A percentile compares a stretch with the other conserved stretches of the same genome.
Conservation (phyloP, 2,113 vertebrate species). For the Epinephelus cyanopodus region DNA sequence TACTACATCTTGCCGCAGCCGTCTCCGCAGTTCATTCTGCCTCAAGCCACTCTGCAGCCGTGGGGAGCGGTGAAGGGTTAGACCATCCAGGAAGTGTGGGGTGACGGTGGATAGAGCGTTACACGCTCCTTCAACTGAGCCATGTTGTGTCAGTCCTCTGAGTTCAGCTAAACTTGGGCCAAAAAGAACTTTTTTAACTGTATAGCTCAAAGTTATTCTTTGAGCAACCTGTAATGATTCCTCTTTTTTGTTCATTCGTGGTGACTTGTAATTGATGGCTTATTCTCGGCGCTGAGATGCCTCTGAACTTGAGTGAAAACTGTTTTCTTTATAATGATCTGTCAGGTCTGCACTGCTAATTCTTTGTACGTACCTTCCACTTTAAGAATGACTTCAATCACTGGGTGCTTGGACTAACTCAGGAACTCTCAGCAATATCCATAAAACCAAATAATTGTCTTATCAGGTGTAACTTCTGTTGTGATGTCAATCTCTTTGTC, state of each 20-base stretch:
- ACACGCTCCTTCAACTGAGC: constrained; percentile 54
- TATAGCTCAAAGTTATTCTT: constrained; percentile 26
- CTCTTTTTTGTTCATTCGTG: constrained; percentile 20
- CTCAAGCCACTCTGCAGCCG: constrained; percentile 79
- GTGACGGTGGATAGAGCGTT: constrained; percentile 26
- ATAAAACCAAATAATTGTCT: constrained; percentile 52
- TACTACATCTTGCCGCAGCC: constrained; percentile 82
- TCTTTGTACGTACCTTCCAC: constrained; percentile 21
- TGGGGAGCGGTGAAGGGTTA: constrained; percentile 76
- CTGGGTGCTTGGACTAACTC: constrained; percentile 61
- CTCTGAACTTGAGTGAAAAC: constrained; percentile 32
- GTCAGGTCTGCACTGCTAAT: constrained; percentile 41
- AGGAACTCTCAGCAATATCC: constrained; percentile 71
- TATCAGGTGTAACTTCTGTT: constrained; percentile 13
- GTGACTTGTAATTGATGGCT: background rate
- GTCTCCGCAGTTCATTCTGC: constrained; percentile 83
- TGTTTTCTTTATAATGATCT: background rate
- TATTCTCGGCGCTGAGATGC: constrained; percentile 20
- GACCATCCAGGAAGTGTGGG: background rate
- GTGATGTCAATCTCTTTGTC: constrained; percentile 15
- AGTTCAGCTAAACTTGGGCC: constrained; percentile 37
- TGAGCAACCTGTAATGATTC: constrained; percentile 46
- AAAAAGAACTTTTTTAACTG: constrained; percentile 31
- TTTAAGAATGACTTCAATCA: constrained; percentile 46
- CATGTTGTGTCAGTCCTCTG: constrained; percentile 19